Conservation (phyloP, 92 coral and sea anemone species). For the Zoanthus sansibaricus region DNA sequence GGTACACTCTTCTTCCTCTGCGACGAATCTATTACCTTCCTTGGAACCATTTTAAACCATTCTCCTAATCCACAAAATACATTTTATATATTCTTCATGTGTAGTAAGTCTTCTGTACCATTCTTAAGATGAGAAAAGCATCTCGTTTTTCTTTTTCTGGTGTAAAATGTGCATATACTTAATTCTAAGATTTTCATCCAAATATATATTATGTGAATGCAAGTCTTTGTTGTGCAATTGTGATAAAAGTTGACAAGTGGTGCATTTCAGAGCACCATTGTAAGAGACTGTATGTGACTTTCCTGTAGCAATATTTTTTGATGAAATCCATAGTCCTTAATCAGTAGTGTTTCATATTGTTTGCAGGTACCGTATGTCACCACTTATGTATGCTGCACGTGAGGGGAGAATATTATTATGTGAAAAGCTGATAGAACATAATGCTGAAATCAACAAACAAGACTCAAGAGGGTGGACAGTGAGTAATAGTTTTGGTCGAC, state of each 20-base stretch:
- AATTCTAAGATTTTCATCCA: not conserved
- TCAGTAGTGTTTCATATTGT: not conserved
- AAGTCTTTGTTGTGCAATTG: no score
- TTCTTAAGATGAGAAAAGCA: no score
- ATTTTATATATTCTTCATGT: no score
- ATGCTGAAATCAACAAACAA: constrained; percentile 90
- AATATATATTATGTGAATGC: no score
- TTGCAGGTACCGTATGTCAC: constrained; percentile 92
- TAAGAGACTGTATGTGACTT: not conserved
- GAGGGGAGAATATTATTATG: constrained; percentile 86
- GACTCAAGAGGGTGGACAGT: constrained; percentile 98
- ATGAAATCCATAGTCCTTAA: no score
- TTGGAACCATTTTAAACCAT: no score
- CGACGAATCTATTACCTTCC: no score
- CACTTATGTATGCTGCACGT: constrained; percentile 93
- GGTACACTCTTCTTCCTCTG: no score
- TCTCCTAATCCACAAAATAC: no score
- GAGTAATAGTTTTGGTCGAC: constrained; percentile 1
- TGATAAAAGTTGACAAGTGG: not conserved
- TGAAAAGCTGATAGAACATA: constrained; percentile 75
- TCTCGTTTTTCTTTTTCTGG: no score
- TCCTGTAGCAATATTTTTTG: not conserved
- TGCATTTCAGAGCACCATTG: not conserved
- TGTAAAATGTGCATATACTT: no score
- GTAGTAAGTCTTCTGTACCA: no score